phyloP scores from a whole-genome alignment of 2,113 vertebrate genomes.

The Motacilla alba region DNA sequence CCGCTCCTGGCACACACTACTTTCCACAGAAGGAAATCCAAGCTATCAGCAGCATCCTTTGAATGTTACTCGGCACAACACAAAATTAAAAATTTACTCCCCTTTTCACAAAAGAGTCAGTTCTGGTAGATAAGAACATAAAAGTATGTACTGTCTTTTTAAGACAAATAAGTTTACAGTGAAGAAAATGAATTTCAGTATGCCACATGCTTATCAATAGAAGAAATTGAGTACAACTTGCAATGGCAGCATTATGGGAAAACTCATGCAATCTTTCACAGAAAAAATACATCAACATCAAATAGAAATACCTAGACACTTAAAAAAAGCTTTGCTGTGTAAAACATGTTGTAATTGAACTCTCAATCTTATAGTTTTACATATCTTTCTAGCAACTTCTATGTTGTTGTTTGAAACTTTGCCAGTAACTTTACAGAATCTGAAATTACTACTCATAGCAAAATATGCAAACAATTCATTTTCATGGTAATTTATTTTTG shows the following conservation, averaged over 20 bases:
- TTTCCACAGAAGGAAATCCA: background rate
- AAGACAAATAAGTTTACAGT: slow-evolving; percentile 46
- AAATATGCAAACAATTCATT: background rate
- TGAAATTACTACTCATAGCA: background rate
- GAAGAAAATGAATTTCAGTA: slow-evolving; percentile 56
- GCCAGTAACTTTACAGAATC: background rate
- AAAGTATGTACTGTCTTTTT: slow-evolving; percentile 59
- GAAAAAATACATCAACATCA: background rate
- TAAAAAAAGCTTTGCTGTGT: background rate
- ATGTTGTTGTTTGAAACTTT: background rate
- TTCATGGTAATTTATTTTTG: background rate
- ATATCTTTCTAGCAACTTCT: background rate
- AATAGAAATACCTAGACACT: background rate
- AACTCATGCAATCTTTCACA: slow-evolving; percentile 54
- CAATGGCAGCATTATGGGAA: slow-evolving; percentile 18
- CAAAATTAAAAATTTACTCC: background rate
- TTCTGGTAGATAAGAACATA: slow-evolving; percentile 16
- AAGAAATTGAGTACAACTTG: slow-evolving; percentile 48
- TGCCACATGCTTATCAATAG: slow-evolving; percentile 54
- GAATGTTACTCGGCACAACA: background rate
- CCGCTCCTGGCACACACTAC: background rate
- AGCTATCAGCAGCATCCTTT: background rate
- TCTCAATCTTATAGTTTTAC: background rate
- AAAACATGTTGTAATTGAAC: background rate
- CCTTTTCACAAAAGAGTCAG: background rate